Percentiles rank a stretch among this genome's conserved stretches.
These are phyloP conservation scores for Eupelmus urozonus DNA, from an alignment of 2,888 invertebrate species.

Conservation along the genomic window DNA sequence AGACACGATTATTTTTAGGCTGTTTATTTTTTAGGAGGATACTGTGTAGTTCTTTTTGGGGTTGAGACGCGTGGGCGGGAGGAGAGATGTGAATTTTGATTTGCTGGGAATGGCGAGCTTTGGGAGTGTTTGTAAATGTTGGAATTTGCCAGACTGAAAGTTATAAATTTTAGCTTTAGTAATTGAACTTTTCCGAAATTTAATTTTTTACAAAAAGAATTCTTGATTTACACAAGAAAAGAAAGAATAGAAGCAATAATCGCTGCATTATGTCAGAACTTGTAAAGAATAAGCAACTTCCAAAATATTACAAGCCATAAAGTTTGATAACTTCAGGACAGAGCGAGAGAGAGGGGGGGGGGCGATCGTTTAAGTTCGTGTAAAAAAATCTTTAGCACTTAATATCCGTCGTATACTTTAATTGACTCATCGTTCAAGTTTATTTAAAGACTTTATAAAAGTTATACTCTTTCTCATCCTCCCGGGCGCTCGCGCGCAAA, in stretches of 20 bases:
- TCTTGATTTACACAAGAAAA: slow-evolving; percentile 1
- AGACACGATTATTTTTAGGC: slow-evolving; percentile 6
- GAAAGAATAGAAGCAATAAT: slow-evolving; percentile 6
- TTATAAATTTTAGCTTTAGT: no score
- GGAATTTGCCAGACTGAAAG: no score
- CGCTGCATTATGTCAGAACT: not conserved
- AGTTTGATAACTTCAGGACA: slow-evolving; percentile 41
- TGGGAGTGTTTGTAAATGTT: no score
- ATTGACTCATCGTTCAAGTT: slow-evolving; percentile 58
- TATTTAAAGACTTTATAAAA: slow-evolving; percentile 56
- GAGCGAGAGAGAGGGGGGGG: not conserved
- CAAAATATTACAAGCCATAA: slow-evolving; percentile 48
- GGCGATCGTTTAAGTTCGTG: slow-evolving; percentile 9
- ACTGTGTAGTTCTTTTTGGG: not conserved
- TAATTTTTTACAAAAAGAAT: no score
- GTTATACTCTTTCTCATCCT: slow-evolving; percentile 14
- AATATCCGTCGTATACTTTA: slow-evolving; percentile 53
- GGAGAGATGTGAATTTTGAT: no score
- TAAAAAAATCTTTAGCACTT: slow-evolving; percentile 50
- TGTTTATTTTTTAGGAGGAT: not conserved
- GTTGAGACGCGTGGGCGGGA: no score
- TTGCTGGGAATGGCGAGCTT: no score
- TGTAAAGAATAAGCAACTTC: slow-evolving; percentile 14
- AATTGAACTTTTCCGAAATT: no score
- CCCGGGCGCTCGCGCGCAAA: slow-evolving; percentile 13